Base-by-base conservation (phyloP, 2,888 invertebrate genomes). In the Drosophila silvestris region DNA sequence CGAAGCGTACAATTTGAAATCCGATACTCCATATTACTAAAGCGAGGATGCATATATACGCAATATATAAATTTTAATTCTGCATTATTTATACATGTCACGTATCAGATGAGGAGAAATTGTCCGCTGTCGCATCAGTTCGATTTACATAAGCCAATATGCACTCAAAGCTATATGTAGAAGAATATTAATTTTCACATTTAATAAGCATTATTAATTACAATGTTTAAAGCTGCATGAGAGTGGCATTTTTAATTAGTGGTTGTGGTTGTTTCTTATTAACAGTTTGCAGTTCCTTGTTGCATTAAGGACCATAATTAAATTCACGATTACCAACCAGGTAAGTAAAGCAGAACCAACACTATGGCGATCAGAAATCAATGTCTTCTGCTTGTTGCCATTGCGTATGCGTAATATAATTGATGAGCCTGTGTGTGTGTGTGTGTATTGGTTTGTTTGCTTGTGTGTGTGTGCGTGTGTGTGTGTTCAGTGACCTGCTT, bases 401-500 rank as follows among this genome's bases (percentile, higher is more conserved):
- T 0, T 59, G 69, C 74, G 79, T 79, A 81, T 79, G 59, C 74
- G 82, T 63, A 63, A 81, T 81, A 53, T 69, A 70, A 79, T 81
- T 79, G 82, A 81, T 79, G 66, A 78, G 69, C 52, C 54, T 28
- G 28, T 50, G 14, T 60, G 32, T 53, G 19, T 72, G 51, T 41
- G n/a, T 66, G 35, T 58, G 9, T 19, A 39, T 39, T 9, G 39
- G 19, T 6, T 39, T 39, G 39, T 19, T 39, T 39, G 39, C 19
- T 39, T 7, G 39, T n/a, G n/a, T 59, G 19, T 41, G 26, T 54
- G 16, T 41, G 26, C 44, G 16, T 53, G 19, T 51, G 32, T 57
- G 39, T 52, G 44, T 62, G 67, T 72, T 63, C 70, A 73, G 62
- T 84, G 84, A 84, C 88, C 89, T 85, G 83, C 77, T 85, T 85